phyloP scores from a whole-genome alignment of 2,797 vertebrate genomes.

The Danio kyathit region DNA sequence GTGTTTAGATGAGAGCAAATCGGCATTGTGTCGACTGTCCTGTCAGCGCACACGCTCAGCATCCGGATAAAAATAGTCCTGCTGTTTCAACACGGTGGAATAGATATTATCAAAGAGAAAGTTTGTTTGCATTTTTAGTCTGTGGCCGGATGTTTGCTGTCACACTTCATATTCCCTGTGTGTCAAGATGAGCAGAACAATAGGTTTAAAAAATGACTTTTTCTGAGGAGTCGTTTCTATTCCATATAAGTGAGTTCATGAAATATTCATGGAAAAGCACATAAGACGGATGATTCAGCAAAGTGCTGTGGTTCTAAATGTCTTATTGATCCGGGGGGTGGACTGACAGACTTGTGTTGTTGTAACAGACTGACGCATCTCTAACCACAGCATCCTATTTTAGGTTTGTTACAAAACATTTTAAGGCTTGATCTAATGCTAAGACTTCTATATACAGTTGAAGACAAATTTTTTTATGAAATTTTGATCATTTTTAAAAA shows the following conservation, averaged over 20 bases:
- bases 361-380: constrained; percentile 15
- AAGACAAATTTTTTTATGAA: too few relatives aligned
- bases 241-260: constrained; percentile 25
- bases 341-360: constrained; percentile 35
- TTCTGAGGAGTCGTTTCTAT: neutral
- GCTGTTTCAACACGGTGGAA: constrained; percentile 47
- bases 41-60: constrained; percentile 47
- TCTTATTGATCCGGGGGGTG: constrained; percentile 48
- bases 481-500: too few relatives aligned
- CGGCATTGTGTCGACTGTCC: constrained; percentile 52
- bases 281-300: constrained; percentile 57
- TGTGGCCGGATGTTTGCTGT: constrained; percentile 8
- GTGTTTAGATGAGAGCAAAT: constrained; percentile 37
- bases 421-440: neutral
- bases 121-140: constrained; percentile 40
- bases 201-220: neutral
- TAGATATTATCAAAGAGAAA: constrained; percentile 40
- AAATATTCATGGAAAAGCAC: constrained; percentile 55
- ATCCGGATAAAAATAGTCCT: constrained; percentile 62
- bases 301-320: constrained; percentile 45
- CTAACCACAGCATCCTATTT: constrained; percentile 14
- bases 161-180: neutral
- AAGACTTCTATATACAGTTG: too few relatives aligned
- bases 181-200: neutral
- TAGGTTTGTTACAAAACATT: constrained; percentile 10